Percentiles rank a stretch among this genome's conserved stretches.
Evolutionary conservation across 2,113 vertebrate species (phyloP).

Genomic region (Boleophthalmus pectinirostris): DNA sequence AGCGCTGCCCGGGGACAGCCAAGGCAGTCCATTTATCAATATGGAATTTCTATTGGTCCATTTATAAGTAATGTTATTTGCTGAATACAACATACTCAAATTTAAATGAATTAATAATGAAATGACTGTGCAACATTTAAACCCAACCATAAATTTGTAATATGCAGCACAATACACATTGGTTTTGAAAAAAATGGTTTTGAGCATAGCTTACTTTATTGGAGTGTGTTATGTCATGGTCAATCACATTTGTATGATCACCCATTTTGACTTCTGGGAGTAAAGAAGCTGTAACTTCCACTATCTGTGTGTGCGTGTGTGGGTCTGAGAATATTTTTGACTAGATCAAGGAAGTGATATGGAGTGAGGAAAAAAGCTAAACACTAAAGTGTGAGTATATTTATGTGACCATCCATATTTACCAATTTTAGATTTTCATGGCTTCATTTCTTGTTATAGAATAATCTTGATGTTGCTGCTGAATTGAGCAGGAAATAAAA

Average conservation of each 20-base stretch:
- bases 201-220: constrained; percentile 33
- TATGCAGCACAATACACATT: constrained; percentile 15
- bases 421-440: no score
- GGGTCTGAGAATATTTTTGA: no score
- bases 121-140: not conserved
- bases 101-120: no score
- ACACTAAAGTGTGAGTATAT: not conserved
- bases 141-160: no score
- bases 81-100: not conserved
- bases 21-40: constrained; percentile 75
- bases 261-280: constrained; percentile 68
- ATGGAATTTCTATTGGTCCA: constrained; percentile 21
- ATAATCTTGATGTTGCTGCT: no score
- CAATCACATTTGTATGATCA: not conserved
- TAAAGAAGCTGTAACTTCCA: not conserved
- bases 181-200: no score
- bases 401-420: no score
- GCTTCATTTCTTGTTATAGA: no score
- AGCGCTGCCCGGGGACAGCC: constrained; percentile 45
- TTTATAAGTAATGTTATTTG: not conserved
- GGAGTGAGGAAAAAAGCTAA: no score
- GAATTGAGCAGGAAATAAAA: not conserved
- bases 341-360: not conserved
- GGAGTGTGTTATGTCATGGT: no score
- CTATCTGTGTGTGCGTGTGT: no score